A percentile compares a stretch with the other conserved stretches of the same genome.
Evolutionary conservation across 2,113 vertebrate species (phyloP).

Genomic region (Peromyscus maniculatus): DNA sequence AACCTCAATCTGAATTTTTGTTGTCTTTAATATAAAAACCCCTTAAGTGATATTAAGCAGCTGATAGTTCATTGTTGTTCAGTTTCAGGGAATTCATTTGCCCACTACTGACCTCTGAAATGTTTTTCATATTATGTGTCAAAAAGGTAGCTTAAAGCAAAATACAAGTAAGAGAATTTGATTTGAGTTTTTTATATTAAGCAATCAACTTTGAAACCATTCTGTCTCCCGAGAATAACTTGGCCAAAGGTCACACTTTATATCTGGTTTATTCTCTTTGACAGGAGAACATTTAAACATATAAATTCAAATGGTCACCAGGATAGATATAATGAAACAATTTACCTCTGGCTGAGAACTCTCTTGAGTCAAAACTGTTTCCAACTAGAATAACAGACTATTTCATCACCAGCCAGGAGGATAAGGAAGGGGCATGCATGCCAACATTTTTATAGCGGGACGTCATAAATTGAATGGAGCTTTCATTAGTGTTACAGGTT

Average conservation of each 20-base stretch:
- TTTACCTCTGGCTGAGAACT: conserved; percentile 67
- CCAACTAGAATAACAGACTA: conserved; percentile 49
- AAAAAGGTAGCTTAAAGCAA: conserved; percentile 39
- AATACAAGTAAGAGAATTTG: neutral
- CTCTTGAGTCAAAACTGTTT: conserved; percentile 60
- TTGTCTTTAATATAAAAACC: neutral
- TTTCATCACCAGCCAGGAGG: conserved; percentile 71
- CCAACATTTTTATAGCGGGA: conserved; percentile 75
- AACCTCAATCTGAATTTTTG: conserved; percentile 32
- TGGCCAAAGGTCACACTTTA: conserved; percentile 61
- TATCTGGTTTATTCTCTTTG: conserved; percentile 61
- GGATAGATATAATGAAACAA: conserved; percentile 66
- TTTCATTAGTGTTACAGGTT: conserved; percentile 60
- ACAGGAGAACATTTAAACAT: conserved; percentile 57
- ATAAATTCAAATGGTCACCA: conserved; percentile 51
- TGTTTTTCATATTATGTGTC: neutral
- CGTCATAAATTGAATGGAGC: conserved; percentile 69
- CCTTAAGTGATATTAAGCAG: conserved; percentile 36
- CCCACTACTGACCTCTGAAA: neutral
- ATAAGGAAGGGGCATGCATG: conserved; percentile 46
- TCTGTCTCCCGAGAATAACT: conserved; percentile 24
- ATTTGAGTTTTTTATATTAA: conserved; percentile 63
- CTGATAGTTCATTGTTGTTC: neutral
- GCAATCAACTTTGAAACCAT: conserved; percentile 48
- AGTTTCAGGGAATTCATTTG: conserved; percentile 14